These are phyloP conservation scores for Ploceus nigricollis DNA, from an alignment of 2,113 vertebrate genomes.

Conservation along the genomic window DNA sequence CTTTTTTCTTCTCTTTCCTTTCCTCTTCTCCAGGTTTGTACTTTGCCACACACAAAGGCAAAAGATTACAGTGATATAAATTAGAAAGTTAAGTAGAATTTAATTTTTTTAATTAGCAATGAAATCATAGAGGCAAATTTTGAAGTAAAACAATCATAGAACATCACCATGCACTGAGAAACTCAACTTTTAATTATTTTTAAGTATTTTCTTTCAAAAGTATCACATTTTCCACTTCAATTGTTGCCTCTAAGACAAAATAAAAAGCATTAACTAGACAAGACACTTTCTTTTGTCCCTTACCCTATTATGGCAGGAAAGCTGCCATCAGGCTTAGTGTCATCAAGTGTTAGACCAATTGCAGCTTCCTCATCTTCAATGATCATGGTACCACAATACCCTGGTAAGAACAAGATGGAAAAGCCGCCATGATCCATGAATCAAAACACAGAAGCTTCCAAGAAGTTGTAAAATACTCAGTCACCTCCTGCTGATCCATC, in stretches of 20 bases:
- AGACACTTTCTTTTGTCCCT: neutral
- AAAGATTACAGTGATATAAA: neutral
- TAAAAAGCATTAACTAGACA: neutral
- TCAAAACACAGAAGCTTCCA: neutral
- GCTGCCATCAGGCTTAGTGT: constrained; percentile 91
- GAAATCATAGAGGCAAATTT: neutral
- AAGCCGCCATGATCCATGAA: neutral
- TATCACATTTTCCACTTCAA: neutral
- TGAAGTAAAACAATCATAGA: neutral
- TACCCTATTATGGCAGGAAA: constrained; percentile 94
- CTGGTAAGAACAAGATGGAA: constrained; percentile 60
- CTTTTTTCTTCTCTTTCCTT: neutral
- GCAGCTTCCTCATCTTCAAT: constrained; percentile 93
- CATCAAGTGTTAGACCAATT: constrained; percentile 89
- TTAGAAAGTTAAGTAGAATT: neutral
- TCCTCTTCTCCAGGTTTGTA: neutral
- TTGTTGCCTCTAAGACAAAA: neutral
- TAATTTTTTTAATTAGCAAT: neutral
- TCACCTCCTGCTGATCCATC: neutral
- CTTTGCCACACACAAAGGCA: neutral
- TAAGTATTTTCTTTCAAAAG: neutral
- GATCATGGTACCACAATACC: constrained; percentile 92
- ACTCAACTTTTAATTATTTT: neutral
- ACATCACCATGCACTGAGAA: neutral
- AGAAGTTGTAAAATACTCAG: neutral